These are phyloP conservation scores for Pediacus dermestoides DNA, from an alignment of 2,888 invertebrate species.

Conservation along the genomic window DNA sequence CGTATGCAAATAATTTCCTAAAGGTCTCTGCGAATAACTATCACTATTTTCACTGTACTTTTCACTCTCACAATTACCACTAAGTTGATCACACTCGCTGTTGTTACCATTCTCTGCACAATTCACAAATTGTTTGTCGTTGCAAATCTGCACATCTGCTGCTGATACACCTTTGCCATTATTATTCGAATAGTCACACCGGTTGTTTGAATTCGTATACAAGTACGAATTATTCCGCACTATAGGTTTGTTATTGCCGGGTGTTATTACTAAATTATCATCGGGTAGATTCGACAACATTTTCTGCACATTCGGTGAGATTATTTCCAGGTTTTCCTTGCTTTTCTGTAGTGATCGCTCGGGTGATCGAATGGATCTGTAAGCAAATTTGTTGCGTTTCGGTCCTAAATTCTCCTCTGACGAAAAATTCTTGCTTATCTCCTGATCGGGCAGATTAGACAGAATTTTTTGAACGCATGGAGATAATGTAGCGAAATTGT, in stretches of 20 bases:
- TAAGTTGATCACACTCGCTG: slow-evolving; percentile 18
- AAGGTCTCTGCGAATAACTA: slow-evolving; percentile 39
- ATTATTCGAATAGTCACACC: slow-evolving; percentile 16
- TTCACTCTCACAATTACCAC: slow-evolving; percentile 26
- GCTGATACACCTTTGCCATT: slow-evolving; percentile 9
- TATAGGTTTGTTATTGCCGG: slow-evolving; percentile 29
- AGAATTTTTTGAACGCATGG: slow-evolving; percentile 62
- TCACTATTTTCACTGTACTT: slow-evolving; percentile 28
- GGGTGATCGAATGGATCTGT: slow-evolving; percentile 28
- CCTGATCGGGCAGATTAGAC: slow-evolving; percentile 53
- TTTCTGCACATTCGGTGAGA: slow-evolving; percentile 55
- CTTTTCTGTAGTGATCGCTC: slow-evolving; percentile 36
- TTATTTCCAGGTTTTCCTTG: slow-evolving; percentile 43
- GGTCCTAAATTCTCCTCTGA: slow-evolving; percentile 38
- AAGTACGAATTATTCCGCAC: slow-evolving; percentile 36
- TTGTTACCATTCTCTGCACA: slow-evolving; percentile 16
- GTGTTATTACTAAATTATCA: slow-evolving; percentile 43
- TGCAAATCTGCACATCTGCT: too few species aligned
- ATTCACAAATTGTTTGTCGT: slow-evolving; percentile 24
- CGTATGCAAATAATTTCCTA: slow-evolving; percentile 47
- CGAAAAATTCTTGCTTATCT: slow-evolving; percentile 44
- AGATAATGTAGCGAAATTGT: slow-evolving; percentile 56
- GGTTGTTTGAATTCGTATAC: slow-evolving; percentile 22
- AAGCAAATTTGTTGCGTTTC: slow-evolving; percentile 22
- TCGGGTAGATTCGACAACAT: slow-evolving; percentile 55